These are phyloP conservation scores for Rhamnusium bicolor DNA, from an alignment of 2,888 invertebrate genomes.

Conservation along the genomic window DNA sequence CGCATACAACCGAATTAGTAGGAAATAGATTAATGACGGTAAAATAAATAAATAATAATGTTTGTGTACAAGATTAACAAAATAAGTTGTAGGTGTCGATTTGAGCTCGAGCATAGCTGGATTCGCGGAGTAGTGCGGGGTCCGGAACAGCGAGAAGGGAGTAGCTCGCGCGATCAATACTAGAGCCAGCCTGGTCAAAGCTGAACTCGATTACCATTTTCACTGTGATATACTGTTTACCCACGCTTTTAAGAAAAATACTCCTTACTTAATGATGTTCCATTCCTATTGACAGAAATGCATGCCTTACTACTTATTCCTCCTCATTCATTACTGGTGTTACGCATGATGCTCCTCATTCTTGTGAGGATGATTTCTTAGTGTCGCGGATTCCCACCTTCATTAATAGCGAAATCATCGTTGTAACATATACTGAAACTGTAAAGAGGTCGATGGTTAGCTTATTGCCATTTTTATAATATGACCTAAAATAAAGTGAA, in stretches of 20 bases:
- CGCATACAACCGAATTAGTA: neutral
- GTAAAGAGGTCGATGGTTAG: neutral
- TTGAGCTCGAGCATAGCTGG: slow-evolving; percentile 40
- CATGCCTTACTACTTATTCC: neutral
- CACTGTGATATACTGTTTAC: slow-evolving; percentile 30
- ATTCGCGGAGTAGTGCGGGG: slow-evolving; percentile 52
- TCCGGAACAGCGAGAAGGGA: slow-evolving; percentile 60
- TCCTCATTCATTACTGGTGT: neutral
- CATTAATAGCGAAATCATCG: neutral
- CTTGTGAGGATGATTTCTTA: neutral
- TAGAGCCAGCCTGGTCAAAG: slow-evolving; percentile 67
- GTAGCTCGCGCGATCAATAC: slow-evolving; percentile 69
- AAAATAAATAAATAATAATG: slow-evolving; percentile 17
- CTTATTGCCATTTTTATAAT: neutral
- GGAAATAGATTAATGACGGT: neutral
- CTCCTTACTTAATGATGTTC: neutral
- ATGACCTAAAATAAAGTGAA: neutral
- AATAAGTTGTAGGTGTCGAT: slow-evolving; percentile 19
- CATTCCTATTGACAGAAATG: neutral
- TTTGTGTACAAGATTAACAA: slow-evolving; percentile 5
- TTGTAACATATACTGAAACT: neutral
- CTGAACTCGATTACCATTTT: slow-evolving; percentile 59
- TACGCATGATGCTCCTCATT: neutral
- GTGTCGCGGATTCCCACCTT: neutral
- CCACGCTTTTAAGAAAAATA: slow-evolving; percentile 17